Conservation (phyloP, 2,797 vertebrate genomes). For the Amniataba percoides region DNA sequence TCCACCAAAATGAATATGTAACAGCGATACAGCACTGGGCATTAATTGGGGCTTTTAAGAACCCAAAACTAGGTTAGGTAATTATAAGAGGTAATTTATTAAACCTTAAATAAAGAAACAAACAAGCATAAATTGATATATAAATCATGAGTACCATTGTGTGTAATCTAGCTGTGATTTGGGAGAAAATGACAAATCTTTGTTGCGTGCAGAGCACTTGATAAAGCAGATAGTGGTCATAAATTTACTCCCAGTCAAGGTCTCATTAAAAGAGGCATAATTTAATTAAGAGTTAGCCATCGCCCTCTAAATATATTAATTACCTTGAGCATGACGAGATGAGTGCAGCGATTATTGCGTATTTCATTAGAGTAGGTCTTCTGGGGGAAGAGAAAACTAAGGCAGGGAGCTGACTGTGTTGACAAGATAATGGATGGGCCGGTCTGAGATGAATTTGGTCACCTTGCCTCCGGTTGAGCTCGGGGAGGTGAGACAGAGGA, state of each 20-base stretch:
- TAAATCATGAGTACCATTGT: conserved; percentile 94
- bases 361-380: conserved; percentile 95
- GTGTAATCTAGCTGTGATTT: conserved; percentile 91
- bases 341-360: conserved; percentile 93
- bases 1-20: conserved; percentile 90
- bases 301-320: conserved; percentile 98
- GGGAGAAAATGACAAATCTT: conserved; percentile 95
- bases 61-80: conserved; percentile 85
- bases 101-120: conserved; percentile 92
- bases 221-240: conserved; percentile 98
- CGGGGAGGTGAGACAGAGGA: conserved; percentile 80
- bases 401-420: conserved; percentile 86
- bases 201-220: conserved; percentile 89
- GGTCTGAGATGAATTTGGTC: conserved; percentile 87
- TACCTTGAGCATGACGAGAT: conserved; percentile 98
- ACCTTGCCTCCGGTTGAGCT: conserved; percentile 89
- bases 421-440: conserved; percentile 95
- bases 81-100: conserved; percentile 94
- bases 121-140: conserved; percentile 97
- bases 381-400: conserved; percentile 90
- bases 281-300: conserved; percentile 96
- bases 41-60: conserved; percentile 85
- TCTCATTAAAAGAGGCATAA: conserved; percentile 97
- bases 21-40: conserved; percentile 85
- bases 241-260: conserved; percentile 95